Evolutionary conservation across 2,888 invertebrate species (phyloP), one percentile per base, ranked within the genome.

Genomic region (Hyposoter dolosus): DNA sequence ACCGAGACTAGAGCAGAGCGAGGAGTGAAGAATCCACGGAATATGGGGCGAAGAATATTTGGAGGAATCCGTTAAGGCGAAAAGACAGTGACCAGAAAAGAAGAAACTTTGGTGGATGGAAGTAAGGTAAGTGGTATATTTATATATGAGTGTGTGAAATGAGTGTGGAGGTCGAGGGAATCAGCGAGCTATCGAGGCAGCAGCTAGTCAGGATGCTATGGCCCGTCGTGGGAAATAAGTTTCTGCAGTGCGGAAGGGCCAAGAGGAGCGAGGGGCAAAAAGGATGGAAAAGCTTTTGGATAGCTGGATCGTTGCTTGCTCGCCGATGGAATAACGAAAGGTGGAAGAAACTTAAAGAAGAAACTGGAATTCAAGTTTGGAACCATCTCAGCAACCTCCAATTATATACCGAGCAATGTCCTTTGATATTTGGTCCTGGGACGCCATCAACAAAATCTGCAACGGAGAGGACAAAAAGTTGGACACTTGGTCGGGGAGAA

Each of bases 121-220:
- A 84, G 82, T 82, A 72, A 71, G 80, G 79, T 75, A 65, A 71
- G 76, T 63, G 60, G 40, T 80, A 50, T 63, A 78, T 63, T 40
- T 40, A 75, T 28, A 74, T 45, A 56, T 45, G 32, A 63, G 63
- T 53, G 43, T 63, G 71, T 68, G 43, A 40, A 68, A 65, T 19
- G 78, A 79, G 76, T 63, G 40, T 68, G 78, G 69, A 45, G 86
- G 82, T 76, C 77, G n/a, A 65, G 72, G 35, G 72, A 81, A 81
- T 74, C 65, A 72, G 63, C 53, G 72, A 86, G 86, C 87, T 83
- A 84, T 81, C 85, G 63, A 88, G 89, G 85, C 88, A 82, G 82
- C 87, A 82, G 82, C 87, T 85, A 87, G 87, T 88, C 88, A 86
- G 83, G 77, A 79, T 84, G 87, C 85, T 81, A 72, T 56, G 83